phyloP scores from a whole-genome alignment of 2,888 invertebrate species.

The Drosophila pegasa region DNA sequence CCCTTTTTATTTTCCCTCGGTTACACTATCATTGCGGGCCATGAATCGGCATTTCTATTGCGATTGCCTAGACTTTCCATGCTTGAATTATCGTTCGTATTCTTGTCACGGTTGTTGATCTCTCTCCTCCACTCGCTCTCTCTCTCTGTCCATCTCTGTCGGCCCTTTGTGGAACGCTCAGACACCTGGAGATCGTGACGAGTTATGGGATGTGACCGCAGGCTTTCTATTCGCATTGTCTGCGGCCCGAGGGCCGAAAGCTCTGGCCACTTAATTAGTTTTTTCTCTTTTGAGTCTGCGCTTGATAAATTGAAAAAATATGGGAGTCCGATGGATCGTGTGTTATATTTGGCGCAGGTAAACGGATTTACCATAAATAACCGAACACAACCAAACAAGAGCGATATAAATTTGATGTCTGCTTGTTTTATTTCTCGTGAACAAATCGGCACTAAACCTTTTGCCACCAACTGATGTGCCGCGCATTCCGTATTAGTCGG shows the following conservation, averaged over 20 bases:
- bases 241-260: slow-evolving; percentile 30
- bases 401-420: slow-evolving; percentile 42
- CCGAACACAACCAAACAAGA: slow-evolving; percentile 28
- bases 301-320: slow-evolving; percentile 29
- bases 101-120: slow-evolving; percentile 65
- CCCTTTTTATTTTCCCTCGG: slow-evolving; percentile 13
- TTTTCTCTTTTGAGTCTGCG: slow-evolving; percentile 29
- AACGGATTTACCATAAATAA: slow-evolving; percentile 72
- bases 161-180: slow-evolving; percentile 32
- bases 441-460: slow-evolving; percentile 41
- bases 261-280: slow-evolving; percentile 68
- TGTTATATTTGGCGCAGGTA: slow-evolving; percentile 62
- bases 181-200: slow-evolving; percentile 57
- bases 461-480: slow-evolving; percentile 51
- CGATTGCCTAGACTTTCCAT: slow-evolving; percentile 49
- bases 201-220: slow-evolving; percentile 54
- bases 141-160: background rate
- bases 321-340: background rate
- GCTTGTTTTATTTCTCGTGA: slow-evolving; percentile 15
- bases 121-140: slow-evolving; percentile 14
- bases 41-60: slow-evolving; percentile 68
- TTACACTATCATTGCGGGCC: slow-evolving; percentile 42
- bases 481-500: slow-evolving; percentile 56
- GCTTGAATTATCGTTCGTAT: slow-evolving; percentile 40
- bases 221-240: slow-evolving; percentile 74